Percentiles rank a stretch among this genome's conserved stretches.
Conservation (phyloP, 64 coral and sea anemone species). For the Porites australiensis region DNA sequence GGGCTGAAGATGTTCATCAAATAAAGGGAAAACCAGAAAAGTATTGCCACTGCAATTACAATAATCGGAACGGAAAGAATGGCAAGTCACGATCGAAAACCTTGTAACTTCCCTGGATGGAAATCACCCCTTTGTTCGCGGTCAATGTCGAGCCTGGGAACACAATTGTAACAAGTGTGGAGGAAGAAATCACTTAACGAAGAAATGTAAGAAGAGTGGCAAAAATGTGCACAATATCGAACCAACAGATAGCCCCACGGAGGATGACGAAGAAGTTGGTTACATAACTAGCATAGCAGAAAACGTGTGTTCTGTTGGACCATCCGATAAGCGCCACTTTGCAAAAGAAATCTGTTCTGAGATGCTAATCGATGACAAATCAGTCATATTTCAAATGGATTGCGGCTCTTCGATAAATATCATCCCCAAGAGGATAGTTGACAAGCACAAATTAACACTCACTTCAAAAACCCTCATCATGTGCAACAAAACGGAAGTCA, state of each 20-base stretch:
- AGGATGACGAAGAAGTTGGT: slow-evolving; percentile 7
- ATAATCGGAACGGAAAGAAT: not conserved
- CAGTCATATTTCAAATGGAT: slow-evolving; percentile 32
- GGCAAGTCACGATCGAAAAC: not conserved
- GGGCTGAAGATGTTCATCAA: not conserved
- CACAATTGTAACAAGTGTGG: not conserved
- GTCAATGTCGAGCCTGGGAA: not conserved
- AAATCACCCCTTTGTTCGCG: not conserved
- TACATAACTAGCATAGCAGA: slow-evolving; percentile 10
- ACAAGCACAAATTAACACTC: not conserved
- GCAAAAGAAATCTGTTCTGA: slow-evolving; percentile 20
- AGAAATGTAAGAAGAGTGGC: no score
- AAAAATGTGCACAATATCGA: not conserved
- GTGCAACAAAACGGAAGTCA: slow-evolving; percentile 7
- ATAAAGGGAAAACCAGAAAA: not conserved
- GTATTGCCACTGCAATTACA: not conserved
- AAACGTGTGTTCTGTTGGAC: not conserved
- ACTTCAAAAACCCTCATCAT: slow-evolving; percentile 20
- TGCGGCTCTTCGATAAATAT: slow-evolving; percentile 12
- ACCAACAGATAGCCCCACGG: not conserved
- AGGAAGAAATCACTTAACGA: slow-evolving; percentile 36
- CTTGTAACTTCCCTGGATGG: slow-evolving; percentile 30
- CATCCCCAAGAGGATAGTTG: not conserved
- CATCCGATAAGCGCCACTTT: not conserved
- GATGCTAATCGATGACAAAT: not conserved